Evolutionary conservation across 2,888 invertebrate species (phyloP).

Genomic region (Theodoxus fluviatilis): DNA sequence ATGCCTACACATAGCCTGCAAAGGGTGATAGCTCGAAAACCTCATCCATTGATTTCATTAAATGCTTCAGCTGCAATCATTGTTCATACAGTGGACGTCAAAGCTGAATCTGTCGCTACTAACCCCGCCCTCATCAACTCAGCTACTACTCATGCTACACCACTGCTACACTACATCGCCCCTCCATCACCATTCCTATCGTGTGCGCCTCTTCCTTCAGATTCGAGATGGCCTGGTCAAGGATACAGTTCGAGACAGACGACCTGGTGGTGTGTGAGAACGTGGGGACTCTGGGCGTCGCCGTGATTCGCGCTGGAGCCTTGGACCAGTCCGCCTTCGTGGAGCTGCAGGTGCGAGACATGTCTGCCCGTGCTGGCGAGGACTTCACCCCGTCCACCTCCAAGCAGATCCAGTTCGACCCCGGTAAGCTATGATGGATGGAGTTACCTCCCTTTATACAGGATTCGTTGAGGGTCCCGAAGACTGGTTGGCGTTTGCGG

Average conservation of each 20-base stretch:
- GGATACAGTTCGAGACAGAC: constrained; percentile 50
- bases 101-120: too few species aligned
- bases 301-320: constrained; percentile 50
- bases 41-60: too few species aligned
- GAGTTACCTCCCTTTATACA: too few species aligned
- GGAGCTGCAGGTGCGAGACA: constrained; percentile 49
- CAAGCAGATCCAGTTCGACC: constrained; percentile 59
- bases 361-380: constrained; percentile 54
- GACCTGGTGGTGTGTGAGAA: constrained; percentile 62
- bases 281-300: constrained; percentile 54
- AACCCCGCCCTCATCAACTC: too few species aligned
- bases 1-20: too few species aligned
- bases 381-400: constrained; percentile 54
- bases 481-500: too few species aligned
- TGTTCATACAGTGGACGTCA: too few species aligned
- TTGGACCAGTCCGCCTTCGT: constrained; percentile 51
- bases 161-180: not conserved
- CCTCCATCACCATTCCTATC: not conserved
- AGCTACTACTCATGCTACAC: not conserved
- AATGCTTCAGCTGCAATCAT: too few species aligned
- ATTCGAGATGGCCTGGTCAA: constrained; percentile 53
- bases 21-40: too few species aligned
- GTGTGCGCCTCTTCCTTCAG: constrained; percentile 36
- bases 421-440: constrained; percentile 55
- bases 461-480: too few species aligned